phyloP scores from a whole-genome alignment of 1,140 invertebrate genomes.

The Yoshiicerus persimilis region DNA sequence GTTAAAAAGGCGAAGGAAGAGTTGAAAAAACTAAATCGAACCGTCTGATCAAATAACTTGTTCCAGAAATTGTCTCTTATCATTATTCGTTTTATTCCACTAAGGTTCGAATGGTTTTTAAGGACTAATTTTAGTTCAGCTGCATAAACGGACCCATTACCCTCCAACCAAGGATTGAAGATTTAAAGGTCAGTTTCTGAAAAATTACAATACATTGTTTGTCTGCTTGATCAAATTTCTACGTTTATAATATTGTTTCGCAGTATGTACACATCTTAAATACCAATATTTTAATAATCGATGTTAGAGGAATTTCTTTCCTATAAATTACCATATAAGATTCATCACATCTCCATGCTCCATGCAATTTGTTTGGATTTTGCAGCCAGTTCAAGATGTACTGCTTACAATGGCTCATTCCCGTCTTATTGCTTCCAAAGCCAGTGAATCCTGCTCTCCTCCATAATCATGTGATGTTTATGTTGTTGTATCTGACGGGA shows the following conservation, averaged over 20 bases:
- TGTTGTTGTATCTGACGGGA: conserved; percentile 87
- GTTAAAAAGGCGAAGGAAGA: no score
- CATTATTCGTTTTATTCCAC: neutral
- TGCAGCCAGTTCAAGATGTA: conserved; percentile 70
- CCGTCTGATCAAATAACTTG: neutral
- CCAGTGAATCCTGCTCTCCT: conserved; percentile 90
- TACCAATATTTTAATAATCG: no score
- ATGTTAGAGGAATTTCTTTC: no score
- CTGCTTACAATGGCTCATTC: conserved; percentile 97
- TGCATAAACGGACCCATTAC: neutral
- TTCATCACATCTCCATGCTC: no score
- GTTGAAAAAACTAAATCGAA: no score
- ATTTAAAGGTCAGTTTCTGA: neutral
- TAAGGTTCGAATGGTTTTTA: neutral
- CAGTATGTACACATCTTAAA: no score
- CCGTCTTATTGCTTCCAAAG: conserved; percentile 94
- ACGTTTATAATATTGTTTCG: no score
- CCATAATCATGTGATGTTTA: conserved; percentile 95
- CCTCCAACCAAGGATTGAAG: neutral
- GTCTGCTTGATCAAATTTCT: no score
- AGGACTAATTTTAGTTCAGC: neutral
- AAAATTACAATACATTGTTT: no score
- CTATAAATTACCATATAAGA: no score
- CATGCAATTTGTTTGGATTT: neutral
- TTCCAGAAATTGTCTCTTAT: neutral